Base-by-base conservation (phyloP, 2,888 invertebrate species). In the Epinotia ramella region DNA sequence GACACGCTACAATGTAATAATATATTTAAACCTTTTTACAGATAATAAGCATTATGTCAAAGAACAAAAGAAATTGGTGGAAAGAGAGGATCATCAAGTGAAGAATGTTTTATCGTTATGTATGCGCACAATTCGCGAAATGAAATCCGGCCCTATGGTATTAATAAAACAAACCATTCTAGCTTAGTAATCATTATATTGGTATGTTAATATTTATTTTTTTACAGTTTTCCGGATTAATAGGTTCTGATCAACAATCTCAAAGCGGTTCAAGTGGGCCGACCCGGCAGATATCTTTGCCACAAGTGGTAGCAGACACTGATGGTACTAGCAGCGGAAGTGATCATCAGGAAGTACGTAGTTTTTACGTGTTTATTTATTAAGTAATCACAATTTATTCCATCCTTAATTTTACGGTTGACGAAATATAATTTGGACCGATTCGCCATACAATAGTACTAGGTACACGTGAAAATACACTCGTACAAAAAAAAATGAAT, bases 121-220 rank as follows among this genome's bases (percentile, higher is more conserved):
- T 80, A 87, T 89, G 86, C 87, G 84, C 11, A 87, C 88, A 0
- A 87, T 91, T 67, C 88, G 87, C 67, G 87, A 89, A 76, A 86
- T 90, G 82, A 90, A 89, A 78, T 78, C 86, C 0, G 85, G 84
- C 3, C 76, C 83, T 16, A 73, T 84, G 82, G 89, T 89, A 79
- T 79, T 24, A 62, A 33, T 33, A 28, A 6, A 16, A 18, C 12
- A 33, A 62, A 62, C 12, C 16, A 62, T 16, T 33, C 11, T n/a
- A 62, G 33, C 60, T 13, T 3, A 46, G 24, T 49, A 49, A 49
- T 1, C 4, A 49, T n/a, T n/a, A 53, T 53, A 7, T 53, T n/a
- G n/a, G 16, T 53, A 1, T 7, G n/a, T 4, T 2, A 53, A n/a
- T 53, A 2, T 56, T 12, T n/a, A 16, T n/a, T 57, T 13, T 40